Base-by-base conservation (phyloP, 2,797 vertebrate genomes). In the Leuciscus waleckii region DNA sequence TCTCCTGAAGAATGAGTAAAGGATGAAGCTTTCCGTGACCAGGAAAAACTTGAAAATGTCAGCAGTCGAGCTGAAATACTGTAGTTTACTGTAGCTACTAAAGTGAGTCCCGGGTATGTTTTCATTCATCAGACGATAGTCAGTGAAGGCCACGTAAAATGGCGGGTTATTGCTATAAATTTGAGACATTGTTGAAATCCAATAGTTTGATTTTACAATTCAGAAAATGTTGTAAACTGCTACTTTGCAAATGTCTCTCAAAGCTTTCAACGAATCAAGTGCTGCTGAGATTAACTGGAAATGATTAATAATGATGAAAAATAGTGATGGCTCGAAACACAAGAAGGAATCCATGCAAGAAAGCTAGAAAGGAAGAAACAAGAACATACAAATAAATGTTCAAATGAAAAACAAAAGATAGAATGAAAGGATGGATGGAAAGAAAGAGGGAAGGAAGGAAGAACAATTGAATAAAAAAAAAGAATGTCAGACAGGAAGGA, bases 1-100 rank as follows among this genome's bases (percentile, higher is more conserved):
- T 32, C 29, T 70, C 43, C 39, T 41, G 61, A 70, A 77, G 81
- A 78, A 78, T 41, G 26, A 41, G 63, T 68, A 68, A 23, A 51
- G 61, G 32, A 51, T 32, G 32, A 83, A 54, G 82, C 43, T 54
- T 83, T 67, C 32, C 61, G 58, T 67, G 82, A 83, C 71, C 70
- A 39, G 46, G 32, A 78, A 56, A 84, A 84, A 46, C 51, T 43
- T 58, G 49, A 67, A 70, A 70, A 21, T 65, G 65, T 51, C 81
- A 65, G 76, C 51, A 85, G 70, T 39, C n/a, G 23, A 67, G 71
- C 70, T 37, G 51, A 82, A 76, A 54, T 65, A 83, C 37, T n/a
- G 37, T 58, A 43, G 51, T 43, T 71, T 46, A 77, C 65, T 23
- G 73, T 29, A 41, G n/a, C 11, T 16, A 29, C 35, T 43, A 58